Percentiles rank a stretch among this genome's conserved stretches.
These are phyloP conservation scores for Montipora capitata DNA, from an alignment of 92 coral and sea anemone species.

Conservation along the genomic window DNA sequence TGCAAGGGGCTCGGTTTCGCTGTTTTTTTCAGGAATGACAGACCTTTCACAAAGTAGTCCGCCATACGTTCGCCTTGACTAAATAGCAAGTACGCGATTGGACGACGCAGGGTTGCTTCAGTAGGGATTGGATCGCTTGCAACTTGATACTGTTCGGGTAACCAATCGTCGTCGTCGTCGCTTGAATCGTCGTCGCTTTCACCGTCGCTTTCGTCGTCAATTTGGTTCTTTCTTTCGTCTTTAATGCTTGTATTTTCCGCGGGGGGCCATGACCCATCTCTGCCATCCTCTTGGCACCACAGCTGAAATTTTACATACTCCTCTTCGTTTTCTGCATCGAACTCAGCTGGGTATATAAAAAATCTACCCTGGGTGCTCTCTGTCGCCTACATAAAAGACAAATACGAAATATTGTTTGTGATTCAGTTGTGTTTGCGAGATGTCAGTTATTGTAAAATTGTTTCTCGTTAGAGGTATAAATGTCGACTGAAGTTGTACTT, in stretches of 20 bases:
- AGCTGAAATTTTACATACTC: constrained; percentile 18
- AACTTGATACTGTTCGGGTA: constrained; percentile 28
- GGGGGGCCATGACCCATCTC: neutral
- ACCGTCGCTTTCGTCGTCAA: neutral
- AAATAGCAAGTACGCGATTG: constrained; percentile 8
- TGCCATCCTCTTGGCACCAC: constrained; percentile 27
- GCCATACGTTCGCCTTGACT: neutral
- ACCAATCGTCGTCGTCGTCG: neutral
- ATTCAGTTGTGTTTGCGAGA: neutral
- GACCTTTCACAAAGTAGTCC: neutral
- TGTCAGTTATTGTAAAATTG: neutral
- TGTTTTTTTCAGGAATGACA: neutral
- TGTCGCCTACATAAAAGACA: neutral
- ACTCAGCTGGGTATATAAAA: constrained; percentile 36
- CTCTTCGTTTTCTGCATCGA: constrained; percentile 29
- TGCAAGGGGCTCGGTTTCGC: constrained; percentile 14
- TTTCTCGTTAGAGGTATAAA: too few relatives aligned
- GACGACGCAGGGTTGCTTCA: constrained; percentile 28
- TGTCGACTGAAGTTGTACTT: constrained; percentile 1
- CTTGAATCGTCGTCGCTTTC: constrained; percentile 11
- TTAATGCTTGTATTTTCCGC: too few relatives aligned
- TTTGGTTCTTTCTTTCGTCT: too few relatives aligned
- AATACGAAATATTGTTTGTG: neutral
- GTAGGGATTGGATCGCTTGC: constrained; percentile 19
- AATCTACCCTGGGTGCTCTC: neutral